A percentile compares a stretch with the other conserved stretches of the same genome.
Evolutionary conservation across 2,888 invertebrate species (phyloP).

Genomic region (Clistopyga incitator): DNA sequence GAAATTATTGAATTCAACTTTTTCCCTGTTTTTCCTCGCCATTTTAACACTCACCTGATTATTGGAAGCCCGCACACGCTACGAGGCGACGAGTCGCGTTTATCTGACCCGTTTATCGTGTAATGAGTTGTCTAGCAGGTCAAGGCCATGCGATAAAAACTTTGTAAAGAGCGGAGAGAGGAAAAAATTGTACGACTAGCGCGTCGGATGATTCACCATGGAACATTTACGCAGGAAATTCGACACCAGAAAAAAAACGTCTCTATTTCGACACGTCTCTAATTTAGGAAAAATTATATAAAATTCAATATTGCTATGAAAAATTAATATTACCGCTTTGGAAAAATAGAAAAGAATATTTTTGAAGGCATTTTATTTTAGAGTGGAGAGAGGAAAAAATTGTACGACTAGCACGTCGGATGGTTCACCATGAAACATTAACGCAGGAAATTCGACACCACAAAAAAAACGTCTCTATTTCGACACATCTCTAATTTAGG

Average conservation of each 20-base stretch:
- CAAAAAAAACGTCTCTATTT: too few relatives aligned
- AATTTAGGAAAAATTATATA: not conserved
- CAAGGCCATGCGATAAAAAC: constrained; percentile 59
- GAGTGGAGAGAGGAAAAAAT: constrained; percentile 17
- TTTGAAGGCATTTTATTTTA: too few relatives aligned
- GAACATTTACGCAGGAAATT: constrained; percentile 10
- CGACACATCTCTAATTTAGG: too few relatives aligned
- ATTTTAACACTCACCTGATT: constrained; percentile 27
- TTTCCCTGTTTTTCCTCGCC: not conserved
- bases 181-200: constrained; percentile 20
- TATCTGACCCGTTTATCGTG: constrained; percentile 61
- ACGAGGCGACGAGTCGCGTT: constrained; percentile 34
- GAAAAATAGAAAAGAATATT: too few relatives aligned
- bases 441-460: not conserved
- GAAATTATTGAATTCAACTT: not conserved
- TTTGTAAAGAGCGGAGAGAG: constrained; percentile 3
- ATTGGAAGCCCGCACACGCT: constrained; percentile 3
- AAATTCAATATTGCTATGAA: too few relatives aligned
- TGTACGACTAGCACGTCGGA: constrained; percentile 24
- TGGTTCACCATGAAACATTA: constrained; percentile 43
- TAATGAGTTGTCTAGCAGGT: constrained; percentile 46
- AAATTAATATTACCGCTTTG: too few relatives aligned
- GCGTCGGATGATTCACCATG: constrained; percentile 45
- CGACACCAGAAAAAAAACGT: not conserved
- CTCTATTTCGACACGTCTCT: not conserved